Base-by-base conservation (phyloP, 2,113 vertebrate species). In the Charina bottae region DNA sequence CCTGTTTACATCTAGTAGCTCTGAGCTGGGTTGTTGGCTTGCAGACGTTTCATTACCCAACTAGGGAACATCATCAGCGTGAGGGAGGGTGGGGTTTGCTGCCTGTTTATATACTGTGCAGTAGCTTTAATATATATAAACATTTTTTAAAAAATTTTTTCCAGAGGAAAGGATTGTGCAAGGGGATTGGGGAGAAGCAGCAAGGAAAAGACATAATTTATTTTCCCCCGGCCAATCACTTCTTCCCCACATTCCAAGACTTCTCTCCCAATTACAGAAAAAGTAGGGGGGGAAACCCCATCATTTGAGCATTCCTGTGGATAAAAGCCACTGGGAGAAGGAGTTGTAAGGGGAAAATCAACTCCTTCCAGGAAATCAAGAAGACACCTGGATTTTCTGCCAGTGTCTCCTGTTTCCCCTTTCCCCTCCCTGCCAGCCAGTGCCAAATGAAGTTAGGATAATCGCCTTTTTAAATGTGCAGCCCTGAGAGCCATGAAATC, bases 371-470 rank as follows among this genome's bases (percentile, higher is more conserved):
- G 33, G 33, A 42, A 37, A 42, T 58, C 17, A 19, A 37, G 68
- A 58, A 59, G 56, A 58, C 8, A 24, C 12, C 9, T 23, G 55
- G 17, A 0, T n/a, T 46, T n/a, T 91, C 58, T 3, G 42, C 42
- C n/a, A 17, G n/a, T 0, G 1, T 17, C 64, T 33, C n/a, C 13
- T 3, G 13, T 37, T 78, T 7, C 54, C 62, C 15, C 37, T 28
- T 28, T 53, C 9, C 37, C 24, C 13, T 58, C 68, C 58, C 24
- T 12, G 33, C 5, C 2, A 26, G 12, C 55, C 13, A 13, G 11
- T 33, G 54, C 6, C 92, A 87, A 95, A 97, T 94, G 93, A 95
- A 95, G 91, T 96, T 85, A 89, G 17, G 10, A 0, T 95, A 93
- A 96, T 96, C 91, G 19, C 93, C 90, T 94, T 91, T 78, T 84